phyloP scores from a whole-genome alignment of 2,888 invertebrate genomes.

The Ophioninae sp. region DNA sequence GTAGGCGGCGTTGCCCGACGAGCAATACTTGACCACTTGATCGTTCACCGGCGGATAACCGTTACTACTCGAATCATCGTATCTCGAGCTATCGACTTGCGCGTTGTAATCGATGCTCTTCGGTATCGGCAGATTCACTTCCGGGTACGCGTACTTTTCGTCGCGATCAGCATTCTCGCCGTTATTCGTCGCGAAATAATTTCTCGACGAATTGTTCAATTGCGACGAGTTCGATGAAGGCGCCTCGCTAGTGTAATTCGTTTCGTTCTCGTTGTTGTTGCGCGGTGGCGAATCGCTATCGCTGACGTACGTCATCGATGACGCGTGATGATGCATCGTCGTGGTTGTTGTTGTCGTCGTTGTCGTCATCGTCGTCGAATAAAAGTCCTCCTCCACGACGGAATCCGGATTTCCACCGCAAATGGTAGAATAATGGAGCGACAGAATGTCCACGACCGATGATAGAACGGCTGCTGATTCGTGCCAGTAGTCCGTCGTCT shows the following conservation, averaged over 20 bases:
- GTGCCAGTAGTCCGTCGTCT: slow-evolving; percentile 56
- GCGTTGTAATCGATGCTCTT: slow-evolving; percentile 49
- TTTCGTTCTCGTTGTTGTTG: slow-evolving; percentile 41
- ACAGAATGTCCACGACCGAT: slow-evolving; percentile 74
- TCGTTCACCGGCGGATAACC: slow-evolving; percentile 32
- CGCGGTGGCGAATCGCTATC: slow-evolving; percentile 41
- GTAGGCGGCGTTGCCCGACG: slow-evolving; percentile 12
- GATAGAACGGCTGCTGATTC: slow-evolving; percentile 62
- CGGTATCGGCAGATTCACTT: slow-evolving; percentile 23
- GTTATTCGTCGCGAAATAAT: slow-evolving; percentile 47
- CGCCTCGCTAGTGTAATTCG: slow-evolving; percentile 42
- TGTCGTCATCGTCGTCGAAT: slow-evolving; percentile 72
- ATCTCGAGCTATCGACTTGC: slow-evolving; percentile 38
- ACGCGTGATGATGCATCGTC: slow-evolving; percentile 59
- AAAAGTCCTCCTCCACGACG: slow-evolving; percentile 74
- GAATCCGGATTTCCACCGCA: slow-evolving; percentile 62
- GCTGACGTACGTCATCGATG: slow-evolving; percentile 66
- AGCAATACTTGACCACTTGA: slow-evolving; percentile 49
- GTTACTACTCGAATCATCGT: slow-evolving; percentile 46
- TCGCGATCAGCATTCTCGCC: slow-evolving; percentile 15
- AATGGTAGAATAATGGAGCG: slow-evolving; percentile 77
- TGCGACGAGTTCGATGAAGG: slow-evolving; percentile 62
- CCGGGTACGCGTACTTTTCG: slow-evolving; percentile 28
- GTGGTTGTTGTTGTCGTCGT: background rate
- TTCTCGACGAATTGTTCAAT: slow-evolving; percentile 23